Evolutionary conservation across 2,113 vertebrate species (phyloP).

Genomic region (Potamarius usumacintae): DNA sequence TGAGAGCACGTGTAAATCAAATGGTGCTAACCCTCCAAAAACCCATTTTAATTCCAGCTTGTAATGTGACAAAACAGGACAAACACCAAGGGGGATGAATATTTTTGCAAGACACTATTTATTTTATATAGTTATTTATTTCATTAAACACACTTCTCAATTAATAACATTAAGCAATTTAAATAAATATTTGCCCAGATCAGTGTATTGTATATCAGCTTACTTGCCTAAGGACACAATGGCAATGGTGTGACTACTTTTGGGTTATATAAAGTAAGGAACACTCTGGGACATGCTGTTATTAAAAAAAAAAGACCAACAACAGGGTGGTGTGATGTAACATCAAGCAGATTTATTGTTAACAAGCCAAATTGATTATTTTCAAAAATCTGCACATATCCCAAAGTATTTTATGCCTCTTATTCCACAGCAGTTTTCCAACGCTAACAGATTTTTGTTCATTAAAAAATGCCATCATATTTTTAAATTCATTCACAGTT

Average conservation of each 20-base stretch:
- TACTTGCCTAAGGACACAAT: neutral
- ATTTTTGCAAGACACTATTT: no score
- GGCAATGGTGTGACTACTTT: neutral
- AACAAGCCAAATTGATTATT: neutral
- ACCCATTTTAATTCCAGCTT: no score
- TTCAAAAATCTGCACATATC: neutral
- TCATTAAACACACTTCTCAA: neutral
- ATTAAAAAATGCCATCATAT: neutral
- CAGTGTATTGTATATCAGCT: neutral
- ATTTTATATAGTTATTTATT: no score
- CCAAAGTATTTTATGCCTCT: neutral
- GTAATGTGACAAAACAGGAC: no score
- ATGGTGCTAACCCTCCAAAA: no score
- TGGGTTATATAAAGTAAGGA: neutral
- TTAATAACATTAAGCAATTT: neutral
- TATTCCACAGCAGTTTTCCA: neutral
- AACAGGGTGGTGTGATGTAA: neutral
- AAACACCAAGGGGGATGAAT: no score
- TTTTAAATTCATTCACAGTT: neutral
- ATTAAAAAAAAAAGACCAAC: neutral
- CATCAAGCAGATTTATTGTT: neutral
- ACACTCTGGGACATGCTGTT: neutral
- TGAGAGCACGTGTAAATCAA: no score
- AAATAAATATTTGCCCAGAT: neutral
- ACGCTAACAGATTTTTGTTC: neutral